A percentile compares a stretch with the other conserved stretches of the same genome.
Conservation (phyloP, 2,113 vertebrate species). For the Cercopithecus mona region DNA sequence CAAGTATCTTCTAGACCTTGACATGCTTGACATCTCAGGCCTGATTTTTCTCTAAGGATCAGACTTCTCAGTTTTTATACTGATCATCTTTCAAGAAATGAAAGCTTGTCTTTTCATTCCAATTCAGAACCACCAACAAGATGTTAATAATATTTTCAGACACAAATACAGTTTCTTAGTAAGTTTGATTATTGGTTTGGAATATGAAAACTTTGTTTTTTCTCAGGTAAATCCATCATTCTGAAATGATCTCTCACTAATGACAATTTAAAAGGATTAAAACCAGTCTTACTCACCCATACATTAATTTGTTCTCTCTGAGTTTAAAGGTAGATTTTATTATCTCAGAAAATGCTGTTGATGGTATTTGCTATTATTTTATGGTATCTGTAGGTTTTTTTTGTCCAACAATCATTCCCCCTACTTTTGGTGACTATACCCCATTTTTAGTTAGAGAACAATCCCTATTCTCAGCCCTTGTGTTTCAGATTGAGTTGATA, state of each 20-base stretch:
- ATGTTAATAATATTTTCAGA: neutral
- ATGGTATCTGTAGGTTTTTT: neutral
- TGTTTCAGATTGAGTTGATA: neutral
- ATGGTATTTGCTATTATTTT: neutral
- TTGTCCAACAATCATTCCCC: neutral
- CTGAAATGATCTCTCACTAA: neutral
- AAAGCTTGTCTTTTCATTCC: neutral
- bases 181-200: neutral
- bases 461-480: neutral
- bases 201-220: neutral
- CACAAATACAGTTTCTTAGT: neutral
- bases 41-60: neutral
- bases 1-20: neutral
- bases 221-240: neutral
- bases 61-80: neutral
- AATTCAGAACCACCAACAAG: neutral
- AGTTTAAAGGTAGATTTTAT: neutral
- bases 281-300: neutral
- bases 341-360: neutral
- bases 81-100: neutral
- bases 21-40: neutral
- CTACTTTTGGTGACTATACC: neutral
- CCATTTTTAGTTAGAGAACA: neutral
- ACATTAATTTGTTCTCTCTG: neutral
- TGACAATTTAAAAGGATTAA: neutral